phyloP scores from a whole-genome alignment of 2,888 invertebrate species.

The Penaeus monodon region DNA sequence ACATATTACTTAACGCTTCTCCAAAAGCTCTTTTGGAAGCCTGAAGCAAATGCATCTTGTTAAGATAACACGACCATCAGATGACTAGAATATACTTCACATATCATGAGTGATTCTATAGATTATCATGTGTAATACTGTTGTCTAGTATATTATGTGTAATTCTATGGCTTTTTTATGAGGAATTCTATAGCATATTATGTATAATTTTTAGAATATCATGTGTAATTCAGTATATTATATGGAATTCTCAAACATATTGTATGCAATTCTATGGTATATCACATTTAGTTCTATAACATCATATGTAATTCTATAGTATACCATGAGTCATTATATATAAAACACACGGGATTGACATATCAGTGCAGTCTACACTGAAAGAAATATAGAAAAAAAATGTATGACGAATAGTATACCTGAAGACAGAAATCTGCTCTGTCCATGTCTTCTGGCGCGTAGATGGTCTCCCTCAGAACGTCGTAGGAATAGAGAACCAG shows the following conservation, averaged over 20 bases:
- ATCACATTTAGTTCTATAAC: too few species aligned
- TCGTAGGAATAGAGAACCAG: slow-evolving; percentile 35
- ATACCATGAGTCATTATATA: background rate
- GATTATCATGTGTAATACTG: too few species aligned
- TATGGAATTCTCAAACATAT: background rate
- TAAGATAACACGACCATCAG: background rate
- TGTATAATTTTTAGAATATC: too few species aligned
- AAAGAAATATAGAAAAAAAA: background rate
- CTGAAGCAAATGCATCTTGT: background rate
- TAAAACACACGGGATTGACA: background rate
- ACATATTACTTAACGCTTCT: slow-evolving; percentile 48
- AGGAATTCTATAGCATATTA: background rate
- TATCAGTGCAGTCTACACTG: background rate
- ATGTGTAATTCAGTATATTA: too few species aligned
- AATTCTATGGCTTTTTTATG: background rate
- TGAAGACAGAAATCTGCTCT: slow-evolving; percentile 31
- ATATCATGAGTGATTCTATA: too few species aligned
- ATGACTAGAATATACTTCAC: background rate
- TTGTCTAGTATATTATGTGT: background rate
- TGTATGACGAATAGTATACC: background rate
- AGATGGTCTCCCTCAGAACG: slow-evolving; percentile 26
- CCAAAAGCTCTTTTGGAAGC: slow-evolving; percentile 47
- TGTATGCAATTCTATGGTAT: background rate
- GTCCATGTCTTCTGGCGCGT: slow-evolving; percentile 3
- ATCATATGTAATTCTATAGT: too few species aligned